Evolutionary conservation across 2,888 invertebrate species (phyloP), one percentile per base, ranked within the genome.

Genomic region (Andrena bucephala): DNA sequence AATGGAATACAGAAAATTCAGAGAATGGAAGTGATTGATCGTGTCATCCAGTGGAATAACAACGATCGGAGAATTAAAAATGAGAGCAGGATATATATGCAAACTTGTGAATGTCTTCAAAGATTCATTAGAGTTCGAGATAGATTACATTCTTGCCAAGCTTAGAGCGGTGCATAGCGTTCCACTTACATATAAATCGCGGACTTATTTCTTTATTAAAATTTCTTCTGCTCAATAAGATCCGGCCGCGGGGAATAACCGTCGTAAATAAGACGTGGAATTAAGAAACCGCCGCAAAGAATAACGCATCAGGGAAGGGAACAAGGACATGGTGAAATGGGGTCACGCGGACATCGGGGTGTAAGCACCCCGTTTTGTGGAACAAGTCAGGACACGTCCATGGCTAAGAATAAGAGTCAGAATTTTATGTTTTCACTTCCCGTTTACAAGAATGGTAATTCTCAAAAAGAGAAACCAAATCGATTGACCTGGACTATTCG

Each of bases 301-400:
- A 70, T 70, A 71, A 75, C 54, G 70, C 70, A 36, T 27, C 50
- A 52, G 29, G 63, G 54, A 59, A 8, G 50, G 42, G 52, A 27
- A 59, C 71, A 52, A 83, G 81, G 63, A 68, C 75, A 27, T 13
- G 42, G 33, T 8, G 33, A 74, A 84, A 78, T 31, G 72, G 48
- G 84, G 84, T 77, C 75, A 84, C 72, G 27, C 29, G 74, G 71
- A 62, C 70, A 74, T 59, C 60, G 72, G 13, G 52, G 31, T 48
- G 52, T 8, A 67, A 70, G 48, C 50, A 54, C 13, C 13, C 29
- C 2, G 69, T 59, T 80, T 77, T 77, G 72, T 81, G 67, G 70
- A 59, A 29, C 77, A 74, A 81, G 71, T 81, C 74, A 71, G 62
- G 77, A 74, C 67, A 31, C 31, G 63, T 62, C 62, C 75, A 63